phyloP scores from a whole-genome alignment of 1,140 invertebrate species.

The Euschistus heros region DNA sequence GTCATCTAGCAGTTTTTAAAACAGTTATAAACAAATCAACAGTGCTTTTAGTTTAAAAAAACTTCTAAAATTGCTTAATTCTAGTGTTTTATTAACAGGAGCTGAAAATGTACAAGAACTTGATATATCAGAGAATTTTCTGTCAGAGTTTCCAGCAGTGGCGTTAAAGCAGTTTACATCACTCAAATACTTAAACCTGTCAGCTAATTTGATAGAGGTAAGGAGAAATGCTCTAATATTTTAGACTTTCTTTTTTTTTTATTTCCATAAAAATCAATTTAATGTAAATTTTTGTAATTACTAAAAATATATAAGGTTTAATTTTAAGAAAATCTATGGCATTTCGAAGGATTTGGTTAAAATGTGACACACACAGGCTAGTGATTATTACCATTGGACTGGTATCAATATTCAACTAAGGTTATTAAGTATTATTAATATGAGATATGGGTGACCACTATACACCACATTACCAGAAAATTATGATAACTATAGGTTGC shows the following conservation, averaged over 20 bases:
- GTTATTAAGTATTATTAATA: too few species aligned
- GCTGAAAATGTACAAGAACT: conserved; percentile 59
- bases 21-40: conserved; percentile 50
- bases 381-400: too few species aligned
- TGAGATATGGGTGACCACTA: too few species aligned
- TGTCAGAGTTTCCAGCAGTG: conserved; percentile 64
- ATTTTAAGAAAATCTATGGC: too few species aligned
- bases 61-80: neutral
- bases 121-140: conserved; percentile 75
- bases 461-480: too few species aligned
- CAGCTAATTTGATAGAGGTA: conserved; percentile 71
- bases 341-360: too few species aligned
- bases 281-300: too few species aligned
- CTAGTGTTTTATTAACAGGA: conserved; percentile 36
- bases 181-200: conserved; percentile 63
- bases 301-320: too few species aligned
- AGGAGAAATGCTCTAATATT: conserved; percentile 33
- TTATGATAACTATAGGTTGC: too few species aligned
- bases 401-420: too few species aligned
- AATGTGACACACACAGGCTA: too few species aligned
- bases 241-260: neutral
- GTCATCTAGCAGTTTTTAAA: too few species aligned
- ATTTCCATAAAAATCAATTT: neutral
- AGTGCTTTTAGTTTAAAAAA: conserved; percentile 52
- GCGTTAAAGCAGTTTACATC: conserved; percentile 55